Base-by-base conservation (phyloP, 2,888 invertebrate genomes). In the Ormyrus labotus region DNA sequence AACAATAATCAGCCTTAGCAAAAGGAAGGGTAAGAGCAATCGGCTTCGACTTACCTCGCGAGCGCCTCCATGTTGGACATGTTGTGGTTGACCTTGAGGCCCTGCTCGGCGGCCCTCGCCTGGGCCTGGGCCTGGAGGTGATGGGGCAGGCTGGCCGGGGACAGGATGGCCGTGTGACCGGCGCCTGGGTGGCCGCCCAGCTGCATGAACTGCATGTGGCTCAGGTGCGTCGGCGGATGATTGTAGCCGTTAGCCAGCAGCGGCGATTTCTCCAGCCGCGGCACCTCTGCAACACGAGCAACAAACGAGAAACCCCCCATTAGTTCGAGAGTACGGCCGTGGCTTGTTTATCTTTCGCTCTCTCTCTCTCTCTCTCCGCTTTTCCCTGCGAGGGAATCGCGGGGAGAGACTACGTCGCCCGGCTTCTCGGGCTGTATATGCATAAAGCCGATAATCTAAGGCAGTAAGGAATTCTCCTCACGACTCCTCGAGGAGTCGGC, bases 121-220 rank as follows among this genome's bases (percentile, higher is more conserved):
- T 97, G 92, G 57, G 96, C 90, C 84, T 96, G 93, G 71, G 95
- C 96, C 89, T 92, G 92, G 72, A 90, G 87, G 87, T 93, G 92
- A 85, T 97, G 97, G 10, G 97, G 96, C 83, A 94, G 93, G 94
- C 96, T 96, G 72, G 97, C 97, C 11, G 97, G 97, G 77, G 97
- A 97, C 93, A 97, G 94, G 84, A 97, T 94, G 80, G 97, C 96
- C 82, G 94, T 93, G 90, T 94, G 94, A 84, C 92, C 92, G 67
- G 93, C 93, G 75, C 94, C 94, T 73, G 94, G 94, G 91, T 94
- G 93, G 90, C 96, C 96, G 84, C 94, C 94, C 91, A 97, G 94
- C 91, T 97, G 97, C 96, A 97, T 97, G 92, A 97, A 97, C 89
- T 97, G 97, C 96, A 98, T 97, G 88, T 97, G 97, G 89, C 96